phyloP scores from a whole-genome alignment of 2,113 vertebrate species.

The Microcebus murinus region DNA sequence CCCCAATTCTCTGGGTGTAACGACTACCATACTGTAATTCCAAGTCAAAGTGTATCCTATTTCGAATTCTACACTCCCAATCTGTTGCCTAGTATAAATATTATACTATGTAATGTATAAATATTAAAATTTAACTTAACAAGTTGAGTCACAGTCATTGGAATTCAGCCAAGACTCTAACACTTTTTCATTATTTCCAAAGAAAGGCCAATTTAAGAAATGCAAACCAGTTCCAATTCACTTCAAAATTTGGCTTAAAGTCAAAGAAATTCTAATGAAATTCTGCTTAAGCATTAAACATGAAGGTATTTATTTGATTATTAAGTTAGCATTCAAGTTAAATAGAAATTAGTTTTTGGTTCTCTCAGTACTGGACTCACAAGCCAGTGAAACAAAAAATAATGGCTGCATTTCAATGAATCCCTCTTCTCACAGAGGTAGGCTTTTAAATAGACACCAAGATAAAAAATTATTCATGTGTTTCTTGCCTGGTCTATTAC shows the following conservation, averaged over 20 bases:
- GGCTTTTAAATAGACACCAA: background rate
- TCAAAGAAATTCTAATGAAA: conserved; percentile 80
- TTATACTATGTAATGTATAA: conserved; percentile 79
- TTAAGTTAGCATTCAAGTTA: conserved; percentile 80
- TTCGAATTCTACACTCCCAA: conserved; percentile 70
- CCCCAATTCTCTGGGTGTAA: background rate
- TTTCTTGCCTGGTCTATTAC: background rate
- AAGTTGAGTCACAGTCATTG: conserved; percentile 82
- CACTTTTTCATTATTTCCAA: conserved; percentile 84
- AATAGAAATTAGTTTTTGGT: conserved; percentile 72
- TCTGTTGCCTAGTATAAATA: conserved; percentile 83
- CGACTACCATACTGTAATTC: conserved; percentile 52
- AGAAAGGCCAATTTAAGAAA: conserved; percentile 84
- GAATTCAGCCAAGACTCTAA: conserved; percentile 79
- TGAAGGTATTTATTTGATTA: conserved; percentile 82
- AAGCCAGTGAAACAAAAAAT: background rate
- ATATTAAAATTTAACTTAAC: conserved; percentile 84
- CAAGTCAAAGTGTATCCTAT: conserved; percentile 78
- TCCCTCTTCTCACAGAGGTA: background rate
- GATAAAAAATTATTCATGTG: background rate
- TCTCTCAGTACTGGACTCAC: background rate
- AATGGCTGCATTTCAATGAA: background rate
- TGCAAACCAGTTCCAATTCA: conserved; percentile 82
- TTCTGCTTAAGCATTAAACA: conserved; percentile 84
- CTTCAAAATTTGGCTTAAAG: conserved; percentile 83